Percentiles rank a stretch among this genome's conserved stretches.
Conservation (phyloP, 2,888 invertebrate genomes). For the Cantharis lateralis region DNA sequence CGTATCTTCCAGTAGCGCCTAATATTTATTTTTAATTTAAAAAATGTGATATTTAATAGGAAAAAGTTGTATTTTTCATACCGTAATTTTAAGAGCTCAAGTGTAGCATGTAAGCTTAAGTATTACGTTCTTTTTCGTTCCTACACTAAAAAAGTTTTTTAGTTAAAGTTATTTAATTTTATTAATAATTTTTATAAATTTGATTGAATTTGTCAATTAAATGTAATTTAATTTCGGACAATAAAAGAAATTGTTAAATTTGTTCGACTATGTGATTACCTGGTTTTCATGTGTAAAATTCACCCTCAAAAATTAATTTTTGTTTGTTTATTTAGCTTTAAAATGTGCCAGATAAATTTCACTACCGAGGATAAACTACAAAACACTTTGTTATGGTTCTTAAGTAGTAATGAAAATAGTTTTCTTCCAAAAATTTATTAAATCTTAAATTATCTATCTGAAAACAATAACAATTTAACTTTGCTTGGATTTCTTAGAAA, state of each 20-base stretch:
- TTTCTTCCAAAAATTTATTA: neutral
- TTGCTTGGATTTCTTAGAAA: neutral
- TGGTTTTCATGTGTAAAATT: too few species aligned
- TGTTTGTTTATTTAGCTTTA: too few species aligned
- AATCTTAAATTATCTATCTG: neutral
- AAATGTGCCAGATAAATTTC: too few species aligned
- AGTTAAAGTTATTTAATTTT: neutral
- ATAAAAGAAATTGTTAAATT: neutral
- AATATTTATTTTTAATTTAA: neutral
- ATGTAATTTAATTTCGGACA: neutral
- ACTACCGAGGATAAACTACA: too few species aligned
- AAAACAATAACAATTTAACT: neutral
- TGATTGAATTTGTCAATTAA: neutral
- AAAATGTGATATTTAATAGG: neutral
- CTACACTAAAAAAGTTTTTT: neutral
- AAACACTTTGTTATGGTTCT: too few species aligned
- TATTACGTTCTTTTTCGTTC: neutral
- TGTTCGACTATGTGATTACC: neutral
- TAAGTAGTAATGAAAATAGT: neutral
- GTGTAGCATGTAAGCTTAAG: neutral
- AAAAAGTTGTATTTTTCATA: neutral
- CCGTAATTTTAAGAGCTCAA: neutral
- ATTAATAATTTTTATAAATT: neutral
- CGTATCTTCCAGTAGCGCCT: neutral
- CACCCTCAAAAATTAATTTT: too few species aligned